Evolutionary conservation across 1,140 invertebrate species (phyloP).

Genomic region (Aleiodes sp.): DNA sequence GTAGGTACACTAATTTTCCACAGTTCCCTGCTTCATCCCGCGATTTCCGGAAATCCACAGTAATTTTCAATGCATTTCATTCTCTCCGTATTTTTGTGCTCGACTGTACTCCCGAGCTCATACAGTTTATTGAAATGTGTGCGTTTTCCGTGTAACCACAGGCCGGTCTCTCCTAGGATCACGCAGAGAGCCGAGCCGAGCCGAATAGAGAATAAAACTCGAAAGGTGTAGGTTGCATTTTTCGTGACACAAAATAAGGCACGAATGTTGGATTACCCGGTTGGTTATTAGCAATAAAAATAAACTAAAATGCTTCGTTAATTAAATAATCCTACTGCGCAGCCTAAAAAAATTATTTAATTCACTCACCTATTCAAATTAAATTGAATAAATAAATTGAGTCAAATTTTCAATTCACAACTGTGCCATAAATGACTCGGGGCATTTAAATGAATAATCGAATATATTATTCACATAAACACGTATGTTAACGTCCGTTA

Average conservation of each 20-base stretch:
- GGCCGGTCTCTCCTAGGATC: constrained; percentile 6
- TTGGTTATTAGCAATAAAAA: background rate
- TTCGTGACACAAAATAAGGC: background rate
- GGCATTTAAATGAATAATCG: background rate
- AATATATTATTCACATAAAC: constrained; percentile 4
- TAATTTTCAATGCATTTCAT: too few relatives aligned
- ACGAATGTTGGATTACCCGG: background rate
- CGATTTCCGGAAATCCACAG: too few relatives aligned
- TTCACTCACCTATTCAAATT: background rate
- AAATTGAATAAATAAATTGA: background rate
- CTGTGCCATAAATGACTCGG: background rate
- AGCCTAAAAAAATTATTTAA: background rate
- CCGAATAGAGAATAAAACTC: constrained; percentile 4
- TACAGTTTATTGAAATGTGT: too few relatives aligned
- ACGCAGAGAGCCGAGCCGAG: background rate
- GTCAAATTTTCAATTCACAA: background rate
- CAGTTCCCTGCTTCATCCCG: too few relatives aligned
- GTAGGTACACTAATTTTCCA: too few relatives aligned
- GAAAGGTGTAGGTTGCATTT: constrained; percentile 7
- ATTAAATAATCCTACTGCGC: too few relatives aligned
- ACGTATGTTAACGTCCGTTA: background rate
- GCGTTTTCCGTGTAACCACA: too few relatives aligned
- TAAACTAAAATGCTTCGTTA: too few relatives aligned
- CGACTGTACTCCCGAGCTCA: too few relatives aligned
- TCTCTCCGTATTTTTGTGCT: too few relatives aligned